These are phyloP conservation scores for Pachycephus smyrnensis DNA, from an alignment of 2,888 invertebrate species.

Conservation along the genomic window DNA sequence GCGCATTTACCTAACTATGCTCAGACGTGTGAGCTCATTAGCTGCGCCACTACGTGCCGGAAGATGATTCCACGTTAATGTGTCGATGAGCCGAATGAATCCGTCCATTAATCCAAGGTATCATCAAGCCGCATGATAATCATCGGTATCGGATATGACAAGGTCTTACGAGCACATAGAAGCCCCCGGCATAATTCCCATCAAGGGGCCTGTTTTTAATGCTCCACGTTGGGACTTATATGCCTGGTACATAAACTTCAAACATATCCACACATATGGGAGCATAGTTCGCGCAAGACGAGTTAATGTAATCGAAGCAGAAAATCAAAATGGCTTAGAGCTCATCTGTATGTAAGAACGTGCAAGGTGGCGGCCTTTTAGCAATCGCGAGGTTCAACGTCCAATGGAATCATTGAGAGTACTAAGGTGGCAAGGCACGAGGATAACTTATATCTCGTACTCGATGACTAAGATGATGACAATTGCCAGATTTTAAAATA, in stretches of 20 bases:
- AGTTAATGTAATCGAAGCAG: not conserved
- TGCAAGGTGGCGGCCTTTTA: not conserved
- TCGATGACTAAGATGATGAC: not conserved
- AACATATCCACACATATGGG: not conserved
- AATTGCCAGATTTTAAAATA: not conserved
- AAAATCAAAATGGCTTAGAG: constrained; percentile 1
- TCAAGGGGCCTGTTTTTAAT: not conserved
- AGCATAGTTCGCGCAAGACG: not conserved
- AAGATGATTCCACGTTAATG: constrained; percentile 31
- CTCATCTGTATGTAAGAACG: not conserved
- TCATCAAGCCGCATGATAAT: constrained; percentile 37
- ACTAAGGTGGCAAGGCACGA: not conserved
- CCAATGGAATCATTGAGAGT: constrained; percentile 15
- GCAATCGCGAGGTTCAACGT: constrained; percentile 32
- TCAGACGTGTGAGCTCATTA: constrained; percentile 41
- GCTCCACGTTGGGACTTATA: not conserved
- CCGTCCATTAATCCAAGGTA: not conserved
- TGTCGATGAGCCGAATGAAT: not conserved
- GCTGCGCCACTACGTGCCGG: constrained; percentile 42
- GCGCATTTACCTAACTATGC: not conserved
- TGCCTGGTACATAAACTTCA: not conserved
- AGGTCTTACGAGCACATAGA: not conserved
- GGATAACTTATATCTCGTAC: not conserved
- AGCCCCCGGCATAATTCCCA: not conserved
- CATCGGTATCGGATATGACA: constrained; percentile 25